These are phyloP conservation scores for Drosophila baimaii DNA, from an alignment of 1,140 invertebrate genomes.

Conservation along the genomic window DNA sequence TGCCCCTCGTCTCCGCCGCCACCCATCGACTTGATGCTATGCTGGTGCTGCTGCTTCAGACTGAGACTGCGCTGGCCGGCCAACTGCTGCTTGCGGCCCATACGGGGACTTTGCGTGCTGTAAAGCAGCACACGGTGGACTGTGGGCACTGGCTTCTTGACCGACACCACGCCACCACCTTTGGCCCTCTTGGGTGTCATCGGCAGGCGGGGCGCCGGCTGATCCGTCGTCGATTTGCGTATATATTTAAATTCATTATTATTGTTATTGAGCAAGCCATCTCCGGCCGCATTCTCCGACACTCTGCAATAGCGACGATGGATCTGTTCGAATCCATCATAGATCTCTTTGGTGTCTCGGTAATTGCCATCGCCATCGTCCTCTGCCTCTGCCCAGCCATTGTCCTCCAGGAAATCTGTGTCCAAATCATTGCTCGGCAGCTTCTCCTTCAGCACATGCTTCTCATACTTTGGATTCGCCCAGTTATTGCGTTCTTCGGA, in stretches of 20 bases:
- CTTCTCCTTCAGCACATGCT: slow-evolving; percentile 60
- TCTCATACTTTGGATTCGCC: slow-evolving; percentile 50
- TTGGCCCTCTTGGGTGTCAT: slow-evolving; percentile 54
- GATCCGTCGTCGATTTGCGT: slow-evolving; percentile 17
- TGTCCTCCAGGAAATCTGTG: slow-evolving; percentile 43
- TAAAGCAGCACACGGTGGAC: slow-evolving; percentile 75
- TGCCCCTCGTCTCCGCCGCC: slow-evolving; percentile 16
- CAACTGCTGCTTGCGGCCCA: slow-evolving; percentile 64
- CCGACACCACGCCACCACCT: slow-evolving; percentile 34
- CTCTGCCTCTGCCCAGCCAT: slow-evolving; percentile 26
- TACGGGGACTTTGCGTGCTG: slow-evolving; percentile 73
- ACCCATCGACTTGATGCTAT: slow-evolving; percentile 33
- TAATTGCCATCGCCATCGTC: slow-evolving; percentile 21
- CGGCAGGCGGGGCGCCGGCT: slow-evolving; percentile 40
- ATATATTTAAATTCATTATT: slow-evolving; percentile 24
- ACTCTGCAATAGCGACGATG: slow-evolving; percentile 51
- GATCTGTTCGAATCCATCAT: slow-evolving; percentile 48
- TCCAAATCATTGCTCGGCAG: slow-evolving; percentile 55
- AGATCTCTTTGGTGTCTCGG: slow-evolving; percentile 39
- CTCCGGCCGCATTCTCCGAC: slow-evolving; percentile 30
- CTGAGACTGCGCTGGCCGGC: slow-evolving; percentile 40
- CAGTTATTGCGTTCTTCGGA: slow-evolving; percentile 49
- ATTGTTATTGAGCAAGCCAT: slow-evolving; percentile 51
- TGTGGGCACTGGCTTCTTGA: slow-evolving; percentile 63
- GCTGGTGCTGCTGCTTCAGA: slow-evolving; percentile 39